These are phyloP conservation scores for Drosophila trichaetosa DNA, from an alignment of 2,888 invertebrate species.

Conservation along the genomic window DNA sequence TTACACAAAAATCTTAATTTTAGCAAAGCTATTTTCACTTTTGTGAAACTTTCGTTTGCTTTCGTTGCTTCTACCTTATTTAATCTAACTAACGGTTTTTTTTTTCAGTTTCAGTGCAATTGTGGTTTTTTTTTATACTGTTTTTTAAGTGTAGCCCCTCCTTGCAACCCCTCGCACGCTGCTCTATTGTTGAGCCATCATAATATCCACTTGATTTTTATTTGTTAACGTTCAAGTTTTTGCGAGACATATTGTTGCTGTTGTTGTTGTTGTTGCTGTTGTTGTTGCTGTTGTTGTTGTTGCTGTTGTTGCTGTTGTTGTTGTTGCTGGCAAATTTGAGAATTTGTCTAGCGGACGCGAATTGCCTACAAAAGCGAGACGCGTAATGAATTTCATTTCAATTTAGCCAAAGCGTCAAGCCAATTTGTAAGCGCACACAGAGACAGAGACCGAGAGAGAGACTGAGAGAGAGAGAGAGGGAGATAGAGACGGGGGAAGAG, in stretches of 20 bases:
- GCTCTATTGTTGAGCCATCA: slow-evolving; percentile 41
- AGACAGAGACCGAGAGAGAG: slow-evolving; percentile 6
- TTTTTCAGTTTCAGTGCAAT: not conserved
- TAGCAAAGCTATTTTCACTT: not conserved
- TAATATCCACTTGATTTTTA: slow-evolving; percentile 69
- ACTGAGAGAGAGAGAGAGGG: not conserved
- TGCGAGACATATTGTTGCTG: slow-evolving; percentile 59
- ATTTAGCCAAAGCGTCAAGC: slow-evolving; percentile 68
- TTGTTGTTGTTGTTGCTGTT: slow-evolving; percentile 8
- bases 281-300: slow-evolving; percentile 13
- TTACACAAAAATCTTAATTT: not conserved
- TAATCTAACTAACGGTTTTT: not conserved
- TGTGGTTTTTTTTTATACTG: not conserved
- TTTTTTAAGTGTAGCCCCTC: not conserved
- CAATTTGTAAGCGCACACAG: slow-evolving; percentile 65
- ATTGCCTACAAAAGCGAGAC: slow-evolving; percentile 48
- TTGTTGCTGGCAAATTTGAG: slow-evolving; percentile 50
- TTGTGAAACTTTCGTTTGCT: not conserved
- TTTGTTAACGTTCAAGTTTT: slow-evolving; percentile 34
- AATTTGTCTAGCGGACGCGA: slow-evolving; percentile 57
- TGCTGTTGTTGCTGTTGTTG: slow-evolving; percentile 10
- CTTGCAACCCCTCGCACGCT: not conserved
- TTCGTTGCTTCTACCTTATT: not conserved
- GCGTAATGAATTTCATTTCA: slow-evolving; percentile 76
- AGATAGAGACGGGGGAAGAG: not conserved